Base-by-base conservation (phyloP, 2,113 vertebrate genomes). In the Gobiocypris rarus region DNA sequence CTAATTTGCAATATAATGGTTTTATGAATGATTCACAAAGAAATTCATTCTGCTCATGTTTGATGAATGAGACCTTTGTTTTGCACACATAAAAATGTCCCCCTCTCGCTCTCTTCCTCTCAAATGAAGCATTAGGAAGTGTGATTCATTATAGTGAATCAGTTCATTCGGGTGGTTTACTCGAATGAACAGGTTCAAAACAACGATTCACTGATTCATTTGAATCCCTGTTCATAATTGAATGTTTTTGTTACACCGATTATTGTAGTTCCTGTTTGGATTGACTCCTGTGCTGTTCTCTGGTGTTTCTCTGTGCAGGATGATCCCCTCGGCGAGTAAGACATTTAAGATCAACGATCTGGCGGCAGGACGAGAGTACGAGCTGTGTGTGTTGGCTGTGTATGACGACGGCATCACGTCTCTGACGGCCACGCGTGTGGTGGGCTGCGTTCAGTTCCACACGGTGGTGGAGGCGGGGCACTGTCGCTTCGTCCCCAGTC, bases 271-370 rank as follows among this genome's bases (percentile, higher is more conserved):
- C 43, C 43, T 11, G 11, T 45, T 45, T 45, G 43, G 43, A 45
- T 11, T 48, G 52, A 9, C n/a, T 73, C 63, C 17, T 67, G 4
- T 67, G 13, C 34, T 5, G 75, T 45, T 50, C 22, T 75, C 11
- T 52, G 19, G 24, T 34, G n/a, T 71, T 63, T 86, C 48, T 89
- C 79, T 86, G 82, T 52, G n/a, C 92, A 98, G 97, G 92, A 97
- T 98, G 95, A 97, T 98, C 75, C 96, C 97, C 0, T 95, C 97
- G 0, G 95, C 95, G 88, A 97, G 93, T 90, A 96, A 96, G 90
- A 96, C 94, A 65, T 97, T 97, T 92, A 86, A 96, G 89, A 96
- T 98, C 90, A 97, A 97, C 3, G 97, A 98, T 83, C 92, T 98
- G 91, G 96, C 96, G 0, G 95, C 96, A 0, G 96, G 96, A 0